A percentile compares a stretch with the other conserved stretches of the same genome.
Conservation (phyloP, 2,113 vertebrate species). For the Perca fluviatilis region DNA sequence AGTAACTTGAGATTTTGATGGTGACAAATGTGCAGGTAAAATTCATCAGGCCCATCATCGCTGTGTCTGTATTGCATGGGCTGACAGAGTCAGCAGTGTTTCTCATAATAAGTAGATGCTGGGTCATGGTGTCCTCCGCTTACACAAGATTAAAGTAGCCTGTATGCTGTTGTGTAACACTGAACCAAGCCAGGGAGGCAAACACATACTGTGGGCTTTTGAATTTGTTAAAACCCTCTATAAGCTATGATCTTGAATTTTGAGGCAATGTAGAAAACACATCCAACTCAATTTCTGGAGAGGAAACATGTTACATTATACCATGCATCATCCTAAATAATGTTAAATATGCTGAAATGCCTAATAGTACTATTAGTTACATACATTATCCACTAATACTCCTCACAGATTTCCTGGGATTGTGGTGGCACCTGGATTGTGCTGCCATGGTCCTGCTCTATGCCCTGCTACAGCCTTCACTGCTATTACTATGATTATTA, state of each 20-base stretch:
- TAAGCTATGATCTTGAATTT: slow-evolving; percentile 11
- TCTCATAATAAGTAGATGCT: slow-evolving; percentile 15
- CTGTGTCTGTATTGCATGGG: slow-evolving; percentile 1
- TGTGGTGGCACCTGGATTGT: no score
- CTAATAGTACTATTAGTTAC: background rate
- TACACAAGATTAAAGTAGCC: slow-evolving; percentile 32
- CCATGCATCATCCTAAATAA: background rate
- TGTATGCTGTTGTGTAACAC: slow-evolving; percentile 1
- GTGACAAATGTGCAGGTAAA: slow-evolving; percentile 15
- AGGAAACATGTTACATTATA: background rate
- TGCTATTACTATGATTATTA: no score
- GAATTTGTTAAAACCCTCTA: slow-evolving; percentile 8
- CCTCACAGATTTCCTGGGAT: no score
- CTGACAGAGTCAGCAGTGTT: slow-evolving; percentile 1
- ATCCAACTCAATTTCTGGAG: background rate
- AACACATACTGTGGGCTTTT: slow-evolving; percentile 9
- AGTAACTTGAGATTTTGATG: background rate
- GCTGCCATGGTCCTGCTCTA: no score
- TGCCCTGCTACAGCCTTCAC: no score
- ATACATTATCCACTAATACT: no score
- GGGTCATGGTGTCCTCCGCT: slow-evolving; percentile 27
- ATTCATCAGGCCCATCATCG: background rate
- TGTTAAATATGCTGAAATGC: background rate
- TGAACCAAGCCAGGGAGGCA: slow-evolving; percentile 1
- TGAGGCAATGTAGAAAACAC: background rate